Base-by-base conservation (phyloP, 2,888 invertebrate genomes). In the Rhagium mordax region DNA sequence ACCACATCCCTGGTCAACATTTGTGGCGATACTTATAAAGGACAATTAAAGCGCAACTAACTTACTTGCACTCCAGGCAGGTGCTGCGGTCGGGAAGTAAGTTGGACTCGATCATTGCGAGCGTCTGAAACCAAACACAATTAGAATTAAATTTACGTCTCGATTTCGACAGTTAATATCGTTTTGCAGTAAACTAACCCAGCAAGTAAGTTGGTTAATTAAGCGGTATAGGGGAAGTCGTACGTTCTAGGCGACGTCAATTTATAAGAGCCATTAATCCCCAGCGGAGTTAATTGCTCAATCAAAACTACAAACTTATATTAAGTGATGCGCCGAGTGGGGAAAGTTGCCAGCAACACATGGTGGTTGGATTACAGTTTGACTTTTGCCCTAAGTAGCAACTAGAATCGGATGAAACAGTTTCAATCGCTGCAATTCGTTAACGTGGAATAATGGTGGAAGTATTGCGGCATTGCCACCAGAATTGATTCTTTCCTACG, bases 21-120 rank as follows among this genome's bases (percentile, higher is more conserved):
- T n/a, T n/a, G n/a, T n/a, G 3, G 10, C 4, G 13, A 41, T 18
- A 27, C 65, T 49, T 10, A 18, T 51, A 5, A 24, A n/a, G 33
- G 27, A 16, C 18, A 51, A 70, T 67, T 29, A 70, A 47, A 47
- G 8, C 20, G 68, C 73, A 71, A 76, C 24, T 53, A 70, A 89
- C 90, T 89, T 87, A 96, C 94, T 93, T 94, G 89, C 93, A 93
- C 86, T 95, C 94, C 82, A 94, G 92, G 84, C 96, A 95, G 76
- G 94, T 93, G 79, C 93, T 93, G 84, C 94, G 93, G 85, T 94
- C 94, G 48, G 95, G 94, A 74, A 97, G 88, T 75, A 98, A 90
- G 89, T 97, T 97, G 70, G 97, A 96, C 88, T 98, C 98, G 83
- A 98, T 97, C 94, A 98, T 95, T n/a, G 96, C 96, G 84, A 98